A percentile compares a stretch with the other conserved stretches of the same genome.
phyloP scores from a whole-genome alignment of 2,113 vertebrate genomes.

The Semnornis frantzii region DNA sequence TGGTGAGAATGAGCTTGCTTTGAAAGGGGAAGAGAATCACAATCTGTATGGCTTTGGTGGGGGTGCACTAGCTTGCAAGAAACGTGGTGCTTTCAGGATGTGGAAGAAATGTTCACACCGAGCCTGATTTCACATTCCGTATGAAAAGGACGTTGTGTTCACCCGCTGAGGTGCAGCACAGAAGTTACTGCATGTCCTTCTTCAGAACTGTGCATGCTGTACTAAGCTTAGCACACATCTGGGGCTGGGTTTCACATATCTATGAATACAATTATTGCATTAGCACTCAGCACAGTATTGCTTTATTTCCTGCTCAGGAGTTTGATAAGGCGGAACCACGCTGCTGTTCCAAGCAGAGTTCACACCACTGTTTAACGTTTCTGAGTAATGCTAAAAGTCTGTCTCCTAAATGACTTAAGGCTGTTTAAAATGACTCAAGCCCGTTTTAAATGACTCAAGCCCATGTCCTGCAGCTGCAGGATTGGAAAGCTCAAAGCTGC shows the following conservation, averaged over 20 bases:
- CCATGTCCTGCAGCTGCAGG: constrained; percentile 53
- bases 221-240: neutral
- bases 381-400: neutral
- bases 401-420: neutral
- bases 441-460: constrained; percentile 22
- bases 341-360: neutral
- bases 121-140: neutral
- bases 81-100: neutral
- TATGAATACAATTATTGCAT: neutral
- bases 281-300: constrained; percentile 2
- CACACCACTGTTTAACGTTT: neutral
- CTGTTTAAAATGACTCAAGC: constrained; percentile 22
- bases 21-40: neutral
- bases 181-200: neutral
- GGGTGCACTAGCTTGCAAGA: neutral
- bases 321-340: neutral
- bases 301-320: constrained; percentile 38
- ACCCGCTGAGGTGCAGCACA: neutral
- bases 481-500: constrained; percentile 40
- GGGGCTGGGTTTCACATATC: neutral
- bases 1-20: neutral
- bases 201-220: constrained; percentile 6
- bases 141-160: neutral
- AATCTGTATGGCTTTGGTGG: neutral
- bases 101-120: neutral